A percentile compares a stretch with the other conserved stretches of the same genome.
phyloP scores from a whole-genome alignment of 2,888 invertebrate species.

The Lithophane ornitopus region DNA sequence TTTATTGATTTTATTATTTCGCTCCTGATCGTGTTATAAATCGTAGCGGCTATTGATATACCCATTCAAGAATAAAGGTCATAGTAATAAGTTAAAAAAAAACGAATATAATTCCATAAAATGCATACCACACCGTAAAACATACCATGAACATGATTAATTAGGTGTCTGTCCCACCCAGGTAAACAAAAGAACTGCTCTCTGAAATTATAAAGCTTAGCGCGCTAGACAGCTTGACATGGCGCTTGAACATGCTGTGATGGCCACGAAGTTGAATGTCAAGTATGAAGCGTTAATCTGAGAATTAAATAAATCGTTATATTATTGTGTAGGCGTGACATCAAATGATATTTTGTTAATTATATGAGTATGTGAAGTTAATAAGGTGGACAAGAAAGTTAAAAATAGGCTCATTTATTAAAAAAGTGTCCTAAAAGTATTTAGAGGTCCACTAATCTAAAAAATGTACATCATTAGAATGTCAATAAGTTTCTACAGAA shows the following conservation, averaged over 20 bases:
- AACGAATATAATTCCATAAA: neutral
- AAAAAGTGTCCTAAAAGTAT: neutral
- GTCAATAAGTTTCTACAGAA: neutral
- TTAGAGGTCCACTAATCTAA: neutral
- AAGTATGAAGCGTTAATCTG: slow-evolving; percentile 26
- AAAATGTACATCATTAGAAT: neutral
- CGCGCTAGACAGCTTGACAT: slow-evolving; percentile 19
- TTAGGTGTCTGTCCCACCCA: neutral
- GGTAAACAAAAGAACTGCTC: slow-evolving; percentile 11
- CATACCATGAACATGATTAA: neutral
- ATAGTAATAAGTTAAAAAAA: neutral
- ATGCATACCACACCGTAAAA: neutral
- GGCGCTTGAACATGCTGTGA: slow-evolving; percentile 7
- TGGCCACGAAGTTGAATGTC: slow-evolving; percentile 7
- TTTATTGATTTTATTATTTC: neutral
- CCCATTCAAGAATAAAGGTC: neutral
- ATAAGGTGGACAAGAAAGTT: too few species aligned
- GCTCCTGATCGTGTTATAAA: neutral
- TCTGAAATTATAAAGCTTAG: slow-evolving; percentile 19
- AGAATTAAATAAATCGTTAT: slow-evolving; percentile 11
- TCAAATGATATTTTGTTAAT: neutral
- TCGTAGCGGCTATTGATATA: neutral
- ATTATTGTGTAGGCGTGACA: slow-evolving; percentile 8
- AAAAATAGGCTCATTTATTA: neutral
- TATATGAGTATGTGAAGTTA: too few species aligned